Base-by-base conservation (phyloP, 2,797 vertebrate species). In the Rhinatrema bivittatum region DNA sequence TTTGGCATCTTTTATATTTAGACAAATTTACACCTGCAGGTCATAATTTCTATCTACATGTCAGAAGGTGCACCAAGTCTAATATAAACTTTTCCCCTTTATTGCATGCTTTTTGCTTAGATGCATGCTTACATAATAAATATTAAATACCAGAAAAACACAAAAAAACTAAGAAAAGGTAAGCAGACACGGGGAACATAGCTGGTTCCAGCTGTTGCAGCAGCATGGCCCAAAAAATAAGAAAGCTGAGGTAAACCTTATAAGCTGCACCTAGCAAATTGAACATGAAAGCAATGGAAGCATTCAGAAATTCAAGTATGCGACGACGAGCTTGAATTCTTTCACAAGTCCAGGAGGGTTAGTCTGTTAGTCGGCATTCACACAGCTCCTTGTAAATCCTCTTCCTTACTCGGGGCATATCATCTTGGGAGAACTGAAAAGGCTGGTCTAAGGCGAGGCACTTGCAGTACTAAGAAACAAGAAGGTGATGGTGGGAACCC, bases 351-450 rank as follows among this genome's bases (percentile, higher is more conserved):
- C 20, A 27, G 14, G 15, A 29, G 44, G 46, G 39, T 85, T 77
- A 90, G 60, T 90, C 84, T 57, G 85, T 81, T 56, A 98, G 85
- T 65, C 79, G 82, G 71, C 88, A 75, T 62, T 99, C 91, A 53
- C 94, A 98, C 45, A 99, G 86, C 77, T 99, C 96, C 79, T 96
- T 95, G 79, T 99, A 98, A 78, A 98, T 96, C 65, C 91, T 82
- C 76, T 97, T 98, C 50, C 96, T 89, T 21, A 97, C 91, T 28
- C 69, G 82, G 46, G 96, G 96, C 94, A 99, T 99, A 82, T 99
- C 93, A 53, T 97, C 92, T 78, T 99, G 96, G 41, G 91, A 93
- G 83, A 99, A 99, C 32, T 87, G 86, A 77, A 99, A 89, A 39
- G 94, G 90, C 78, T 93, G 84, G 76, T 90, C 91, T 81, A 94